Conservation (phyloP, 2,113 vertebrate species). For the Ochotona curzoniae region DNA sequence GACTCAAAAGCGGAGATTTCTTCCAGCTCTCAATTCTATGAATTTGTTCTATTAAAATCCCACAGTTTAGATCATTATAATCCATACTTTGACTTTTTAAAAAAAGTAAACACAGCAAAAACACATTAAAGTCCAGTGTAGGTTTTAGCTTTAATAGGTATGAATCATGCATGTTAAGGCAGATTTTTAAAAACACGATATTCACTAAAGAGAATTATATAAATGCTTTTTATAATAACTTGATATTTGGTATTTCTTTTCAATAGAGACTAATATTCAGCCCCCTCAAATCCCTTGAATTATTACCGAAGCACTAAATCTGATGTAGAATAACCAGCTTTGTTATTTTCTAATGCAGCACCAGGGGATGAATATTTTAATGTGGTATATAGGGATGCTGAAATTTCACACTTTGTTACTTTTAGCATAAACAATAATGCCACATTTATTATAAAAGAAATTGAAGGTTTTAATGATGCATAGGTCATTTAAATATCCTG, state of each 20-base stretch:
- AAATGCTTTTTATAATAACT: slow-evolving; percentile 53
- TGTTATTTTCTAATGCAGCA: slow-evolving; percentile 58
- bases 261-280: slow-evolving; percentile 38
- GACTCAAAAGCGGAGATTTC: slow-evolving; percentile 38
- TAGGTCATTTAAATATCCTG: slow-evolving; percentile 6
- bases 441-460: slow-evolving; percentile 59
- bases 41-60: slow-evolving; percentile 58
- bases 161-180: slow-evolving; percentile 8
- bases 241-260: slow-evolving; percentile 18
- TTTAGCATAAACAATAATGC: slow-evolving; percentile 59
- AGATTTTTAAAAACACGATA: slow-evolving; percentile 40
- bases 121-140: slow-evolving; percentile 9
- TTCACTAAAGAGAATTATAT: slow-evolving; percentile 34
- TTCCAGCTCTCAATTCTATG: slow-evolving; percentile 32
- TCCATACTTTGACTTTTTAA: slow-evolving; percentile 7
- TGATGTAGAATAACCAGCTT: slow-evolving; percentile 41
- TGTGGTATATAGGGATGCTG: neutral
- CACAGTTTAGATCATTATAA: neutral
- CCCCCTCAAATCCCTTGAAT: neutral
- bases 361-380: slow-evolving; percentile 52
- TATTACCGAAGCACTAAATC: slow-evolving; percentile 48
- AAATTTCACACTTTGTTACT: slow-evolving; percentile 50
- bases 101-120: slow-evolving; percentile 50
- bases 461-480: slow-evolving; percentile 50
- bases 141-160: slow-evolving; percentile 25